Conservation (phyloP, 1,140 invertebrate genomes). For the Diabrotica virgifera region DNA sequence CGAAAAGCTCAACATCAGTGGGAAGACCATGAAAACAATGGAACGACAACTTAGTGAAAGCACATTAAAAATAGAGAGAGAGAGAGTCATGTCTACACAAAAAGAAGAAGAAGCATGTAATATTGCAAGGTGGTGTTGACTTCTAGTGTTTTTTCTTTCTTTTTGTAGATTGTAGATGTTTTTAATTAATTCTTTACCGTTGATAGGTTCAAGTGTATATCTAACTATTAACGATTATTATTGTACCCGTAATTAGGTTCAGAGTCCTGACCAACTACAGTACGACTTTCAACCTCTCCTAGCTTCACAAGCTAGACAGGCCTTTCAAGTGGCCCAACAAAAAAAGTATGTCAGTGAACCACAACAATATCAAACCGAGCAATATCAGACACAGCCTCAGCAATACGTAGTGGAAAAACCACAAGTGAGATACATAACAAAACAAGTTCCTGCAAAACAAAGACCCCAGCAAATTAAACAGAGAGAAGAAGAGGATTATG, state of each 20-base stretch:
- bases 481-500: slow-evolving; percentile 17
- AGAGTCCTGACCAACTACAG: not conserved
- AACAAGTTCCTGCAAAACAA: not conserved
- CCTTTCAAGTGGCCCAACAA: not conserved
- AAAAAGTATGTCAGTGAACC: not conserved
- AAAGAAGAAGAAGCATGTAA: too few relatives aligned
- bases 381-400: slow-evolving; percentile 4
- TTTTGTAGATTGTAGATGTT: too few relatives aligned
- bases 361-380: slow-evolving; percentile 1
- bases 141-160: too few relatives aligned
- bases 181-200: too few relatives aligned
- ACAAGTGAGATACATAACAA: slow-evolving; percentile 5
- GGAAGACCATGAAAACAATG: too few relatives aligned
- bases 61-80: too few relatives aligned
- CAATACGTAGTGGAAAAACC: slow-evolving; percentile 5
- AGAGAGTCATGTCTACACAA: too few relatives aligned
- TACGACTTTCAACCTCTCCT: not conserved
- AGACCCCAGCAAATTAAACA: slow-evolving; percentile 4
- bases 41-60: too few relatives aligned
- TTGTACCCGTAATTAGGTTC: not conserved
- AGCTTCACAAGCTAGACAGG: slow-evolving; percentile 4
- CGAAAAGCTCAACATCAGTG: too few relatives aligned
- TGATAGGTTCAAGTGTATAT: too few relatives aligned
- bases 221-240: too few relatives aligned
- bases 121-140: too few relatives aligned